These are phyloP conservation scores for Oreochromis aureus DNA, from an alignment of 2,113 vertebrate species.

Conservation along the genomic window DNA sequence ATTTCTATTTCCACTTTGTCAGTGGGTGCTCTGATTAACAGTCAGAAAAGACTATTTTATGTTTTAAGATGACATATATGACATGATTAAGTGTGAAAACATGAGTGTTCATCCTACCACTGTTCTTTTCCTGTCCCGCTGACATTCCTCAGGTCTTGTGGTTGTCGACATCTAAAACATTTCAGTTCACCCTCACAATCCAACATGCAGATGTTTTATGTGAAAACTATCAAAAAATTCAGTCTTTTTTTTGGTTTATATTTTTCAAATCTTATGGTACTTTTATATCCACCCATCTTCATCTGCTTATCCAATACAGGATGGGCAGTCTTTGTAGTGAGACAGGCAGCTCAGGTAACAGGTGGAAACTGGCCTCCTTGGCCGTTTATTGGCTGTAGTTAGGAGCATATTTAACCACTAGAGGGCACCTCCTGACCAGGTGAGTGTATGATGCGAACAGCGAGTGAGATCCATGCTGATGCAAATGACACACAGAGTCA, in stretches of 20 bases:
- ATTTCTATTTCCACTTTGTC: not conserved
- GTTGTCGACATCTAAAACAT: not conserved
- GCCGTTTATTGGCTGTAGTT: not conserved
- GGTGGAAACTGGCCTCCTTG: not conserved
- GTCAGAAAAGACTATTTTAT: not conserved
- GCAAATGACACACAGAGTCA: constrained; percentile 2
- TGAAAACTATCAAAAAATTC: not conserved
- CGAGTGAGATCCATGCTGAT: not conserved
- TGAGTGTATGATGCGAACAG: not conserved
- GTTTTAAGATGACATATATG: not conserved
- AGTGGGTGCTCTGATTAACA: not conserved
- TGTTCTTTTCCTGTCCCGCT: not conserved
- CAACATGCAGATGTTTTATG: not conserved
- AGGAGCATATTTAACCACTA: not conserved
- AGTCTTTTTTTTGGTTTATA: not conserved
- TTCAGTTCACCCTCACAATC: not conserved
- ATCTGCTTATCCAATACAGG: no score
- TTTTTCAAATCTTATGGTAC: not conserved
- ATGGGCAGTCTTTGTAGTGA: not conserved
- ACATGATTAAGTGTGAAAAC: not conserved
- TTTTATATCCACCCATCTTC: not conserved
- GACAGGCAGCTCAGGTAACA: not conserved
- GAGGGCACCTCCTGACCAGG: not conserved
- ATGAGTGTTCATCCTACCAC: not conserved
- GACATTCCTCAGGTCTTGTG: not conserved